These are phyloP conservation scores for Ophiodon elongatus DNA, from an alignment of 2,113 vertebrate genomes.

Conservation along the genomic window DNA sequence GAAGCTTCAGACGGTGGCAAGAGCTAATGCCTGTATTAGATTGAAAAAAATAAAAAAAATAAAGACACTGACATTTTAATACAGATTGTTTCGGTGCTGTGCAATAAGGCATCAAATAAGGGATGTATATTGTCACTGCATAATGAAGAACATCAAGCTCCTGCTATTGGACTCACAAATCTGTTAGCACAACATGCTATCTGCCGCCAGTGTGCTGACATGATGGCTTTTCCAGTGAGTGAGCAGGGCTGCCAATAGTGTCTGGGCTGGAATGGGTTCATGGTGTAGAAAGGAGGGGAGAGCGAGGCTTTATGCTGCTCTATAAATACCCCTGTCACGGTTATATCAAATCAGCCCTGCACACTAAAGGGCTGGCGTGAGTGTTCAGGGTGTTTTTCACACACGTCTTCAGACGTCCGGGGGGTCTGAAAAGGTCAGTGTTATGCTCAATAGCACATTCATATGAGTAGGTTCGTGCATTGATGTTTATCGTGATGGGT, in stretches of 20 bases:
- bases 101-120: conserved; percentile 70
- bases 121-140: conserved; percentile 71
- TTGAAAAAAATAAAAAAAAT: conserved; percentile 21
- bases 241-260: conserved; percentile 82
- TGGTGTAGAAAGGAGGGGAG: conserved; percentile 61
- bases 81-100: conserved; percentile 58
- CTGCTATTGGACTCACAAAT: conserved; percentile 67
- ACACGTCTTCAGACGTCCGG: conserved; percentile 67
- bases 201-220: conserved; percentile 83
- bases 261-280: conserved; percentile 75
- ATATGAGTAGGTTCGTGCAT: conserved; percentile 66
- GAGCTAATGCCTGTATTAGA: conserved; percentile 58
- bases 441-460: conserved; percentile 79
- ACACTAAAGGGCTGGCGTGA: conserved; percentile 72
- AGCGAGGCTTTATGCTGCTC: conserved; percentile 64
- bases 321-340: conserved; percentile 84
- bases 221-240: conserved; percentile 85
- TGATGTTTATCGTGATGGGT: conserved; percentile 78
- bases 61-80: conserved; percentile 66
- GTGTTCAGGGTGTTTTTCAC: conserved; percentile 71
- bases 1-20: conserved; percentile 42
- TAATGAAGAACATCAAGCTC: conserved; percentile 72
- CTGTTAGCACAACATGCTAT: conserved; percentile 83
- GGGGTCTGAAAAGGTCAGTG: conserved; percentile 76
- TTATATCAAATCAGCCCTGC: conserved; percentile 79